A percentile compares a stretch with the other conserved stretches of the same genome.
Conservation (phyloP, 2,113 vertebrate genomes). For the Cnemophilus loriae region DNA sequence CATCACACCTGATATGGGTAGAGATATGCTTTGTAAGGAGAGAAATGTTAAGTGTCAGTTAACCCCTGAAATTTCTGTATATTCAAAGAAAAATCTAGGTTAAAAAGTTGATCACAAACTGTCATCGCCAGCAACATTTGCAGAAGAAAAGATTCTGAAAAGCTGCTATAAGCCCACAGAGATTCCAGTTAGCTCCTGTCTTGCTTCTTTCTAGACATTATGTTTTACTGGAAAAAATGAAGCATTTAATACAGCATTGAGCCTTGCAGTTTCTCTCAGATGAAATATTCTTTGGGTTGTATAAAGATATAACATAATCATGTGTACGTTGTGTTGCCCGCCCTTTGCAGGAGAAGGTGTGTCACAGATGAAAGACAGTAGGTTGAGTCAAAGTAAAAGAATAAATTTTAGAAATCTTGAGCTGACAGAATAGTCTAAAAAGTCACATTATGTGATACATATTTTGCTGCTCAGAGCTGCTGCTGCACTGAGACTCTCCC, state of each 20-base stretch:
- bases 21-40: neutral
- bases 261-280: neutral
- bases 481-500: neutral
- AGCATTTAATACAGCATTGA: neutral
- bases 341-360: neutral
- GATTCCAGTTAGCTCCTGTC: neutral
- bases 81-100: neutral
- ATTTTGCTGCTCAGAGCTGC: neutral
- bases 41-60: neutral
- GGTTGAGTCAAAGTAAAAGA: neutral
- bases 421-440: neutral
- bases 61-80: neutral
- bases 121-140: neutral
- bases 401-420: neutral
- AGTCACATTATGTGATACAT: neutral
- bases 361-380: neutral
- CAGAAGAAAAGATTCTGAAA: neutral
- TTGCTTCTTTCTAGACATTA: neutral
- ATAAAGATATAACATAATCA: neutral
- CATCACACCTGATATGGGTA: too few species aligned
- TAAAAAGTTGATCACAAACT: neutral
- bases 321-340: neutral
- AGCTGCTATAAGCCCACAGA: neutral
- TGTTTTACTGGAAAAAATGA: neutral
- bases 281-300: neutral